A percentile compares a stretch with the other conserved stretches of the same genome.
Conservation (phyloP, 2,113 vertebrate species). For the Phalacrocorax pelagicus region DNA sequence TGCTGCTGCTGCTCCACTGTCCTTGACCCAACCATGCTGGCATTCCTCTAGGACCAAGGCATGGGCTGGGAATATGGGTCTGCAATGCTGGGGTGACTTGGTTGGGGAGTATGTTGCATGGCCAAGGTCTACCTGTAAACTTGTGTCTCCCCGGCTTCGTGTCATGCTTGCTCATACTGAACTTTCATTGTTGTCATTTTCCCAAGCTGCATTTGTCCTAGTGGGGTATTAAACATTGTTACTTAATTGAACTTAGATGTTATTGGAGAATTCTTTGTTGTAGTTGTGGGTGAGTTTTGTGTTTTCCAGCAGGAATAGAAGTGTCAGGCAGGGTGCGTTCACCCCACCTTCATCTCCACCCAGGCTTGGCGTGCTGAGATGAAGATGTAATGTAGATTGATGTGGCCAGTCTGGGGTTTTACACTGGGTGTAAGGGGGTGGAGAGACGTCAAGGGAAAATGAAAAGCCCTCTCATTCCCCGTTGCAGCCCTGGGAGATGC, state of each 20-base stretch:
- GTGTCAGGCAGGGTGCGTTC: background rate
- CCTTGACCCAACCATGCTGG: background rate
- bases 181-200: background rate
- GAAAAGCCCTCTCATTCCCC: background rate
- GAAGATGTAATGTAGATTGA: fast-evolving
- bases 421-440: fast-evolving
- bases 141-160: background rate
- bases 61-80: background rate
- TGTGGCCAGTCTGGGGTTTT: background rate
- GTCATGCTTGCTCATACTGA: background rate
- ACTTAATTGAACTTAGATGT: background rate
- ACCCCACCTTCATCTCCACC: background rate
- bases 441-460: background rate
- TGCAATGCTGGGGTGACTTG: background rate
- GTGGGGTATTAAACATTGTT: background rate
- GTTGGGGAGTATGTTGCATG: fast-evolving
- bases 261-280: background rate
- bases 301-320: background rate
- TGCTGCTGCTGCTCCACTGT: background rate
- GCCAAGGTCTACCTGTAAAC: background rate
- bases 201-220: background rate
- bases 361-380: background rate
- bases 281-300: background rate
- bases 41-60: background rate
- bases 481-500: background rate